These are phyloP conservation scores for Nothocercus julius DNA, from an alignment of 2,113 vertebrate genomes.

Conservation along the genomic window DNA sequence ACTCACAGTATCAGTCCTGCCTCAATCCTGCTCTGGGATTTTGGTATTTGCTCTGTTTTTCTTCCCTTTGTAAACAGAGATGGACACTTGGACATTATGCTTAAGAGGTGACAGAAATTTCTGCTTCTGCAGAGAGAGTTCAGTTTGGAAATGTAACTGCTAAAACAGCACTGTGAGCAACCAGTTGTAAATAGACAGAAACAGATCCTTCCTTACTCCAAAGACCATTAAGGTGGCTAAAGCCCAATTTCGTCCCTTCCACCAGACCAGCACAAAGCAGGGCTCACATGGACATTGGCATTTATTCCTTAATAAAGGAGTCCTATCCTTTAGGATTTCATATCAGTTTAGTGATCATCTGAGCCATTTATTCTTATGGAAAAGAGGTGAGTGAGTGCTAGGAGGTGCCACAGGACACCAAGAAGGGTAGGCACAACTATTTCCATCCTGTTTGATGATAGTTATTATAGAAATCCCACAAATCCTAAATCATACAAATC, in stretches of 20 bases:
- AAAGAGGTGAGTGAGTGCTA: neutral
- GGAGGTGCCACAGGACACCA: too few relatives aligned
- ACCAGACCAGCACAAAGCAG: neutral
- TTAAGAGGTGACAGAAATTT: neutral
- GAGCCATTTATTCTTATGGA: accelerated
- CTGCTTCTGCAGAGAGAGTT: neutral
- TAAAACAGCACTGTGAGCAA: neutral
- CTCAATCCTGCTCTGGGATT: accelerated
- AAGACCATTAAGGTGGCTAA: neutral
- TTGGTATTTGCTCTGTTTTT: neutral
- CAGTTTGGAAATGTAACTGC: neutral
- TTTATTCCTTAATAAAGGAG: neutral
- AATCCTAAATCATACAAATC: too few relatives aligned
- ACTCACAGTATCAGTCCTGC: neutral
- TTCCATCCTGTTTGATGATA: accelerated
- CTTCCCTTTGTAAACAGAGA: neutral
- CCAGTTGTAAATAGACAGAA: neutral
- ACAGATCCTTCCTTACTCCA: neutral
- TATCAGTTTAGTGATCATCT: neutral
- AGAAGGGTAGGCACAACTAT: neutral
- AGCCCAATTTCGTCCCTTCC: neutral
- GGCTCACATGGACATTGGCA: neutral
- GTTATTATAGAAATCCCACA: neutral
- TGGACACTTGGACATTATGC: neutral
- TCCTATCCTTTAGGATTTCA: neutral